These are phyloP conservation scores for Pseudopodoces humilis DNA, from an alignment of 2,113 vertebrate species.

Conservation along the genomic window DNA sequence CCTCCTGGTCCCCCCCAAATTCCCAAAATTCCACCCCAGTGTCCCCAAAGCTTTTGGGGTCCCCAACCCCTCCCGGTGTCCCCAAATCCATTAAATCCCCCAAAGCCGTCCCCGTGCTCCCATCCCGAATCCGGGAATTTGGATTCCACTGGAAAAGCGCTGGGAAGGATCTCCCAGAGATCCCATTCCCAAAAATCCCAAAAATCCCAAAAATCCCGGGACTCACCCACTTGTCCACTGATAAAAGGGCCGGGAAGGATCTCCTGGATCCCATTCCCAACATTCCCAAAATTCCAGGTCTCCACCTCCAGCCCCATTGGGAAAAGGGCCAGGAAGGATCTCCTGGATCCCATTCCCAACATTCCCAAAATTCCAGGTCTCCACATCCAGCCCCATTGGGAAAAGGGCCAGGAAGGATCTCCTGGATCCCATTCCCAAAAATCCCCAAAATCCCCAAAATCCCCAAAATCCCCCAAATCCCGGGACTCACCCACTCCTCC, in stretches of 20 bases:
- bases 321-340: not conserved
- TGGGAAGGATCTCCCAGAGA: not conserved
- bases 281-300: not conserved
- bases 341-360: too few relatives aligned
- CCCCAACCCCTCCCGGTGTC: too few relatives aligned
- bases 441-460: not conserved
- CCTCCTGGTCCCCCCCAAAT: too few relatives aligned
- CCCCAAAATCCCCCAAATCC: too few relatives aligned
- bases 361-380: too few relatives aligned
- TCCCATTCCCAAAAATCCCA: not conserved
- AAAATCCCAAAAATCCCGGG: not conserved
- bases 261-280: too few relatives aligned
- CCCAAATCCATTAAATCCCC: not conserved
- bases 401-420: not conserved
- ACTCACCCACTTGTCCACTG: too few relatives aligned
- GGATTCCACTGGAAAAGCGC: not conserved
- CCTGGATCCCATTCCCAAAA: not conserved
- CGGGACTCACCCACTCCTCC: conserved; percentile 83
- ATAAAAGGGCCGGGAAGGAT: too few relatives aligned
- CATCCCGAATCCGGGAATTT: not conserved
- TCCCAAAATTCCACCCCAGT: too few relatives aligned
- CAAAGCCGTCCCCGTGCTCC: fast-evolving
- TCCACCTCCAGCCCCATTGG: conserved; percentile 70
- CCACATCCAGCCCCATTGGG: too few relatives aligned
- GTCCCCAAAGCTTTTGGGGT: too few relatives aligned